These are phyloP conservation scores for Electrona antarctica DNA, from an alignment of 2,113 vertebrate genomes.

Conservation along the genomic window DNA sequence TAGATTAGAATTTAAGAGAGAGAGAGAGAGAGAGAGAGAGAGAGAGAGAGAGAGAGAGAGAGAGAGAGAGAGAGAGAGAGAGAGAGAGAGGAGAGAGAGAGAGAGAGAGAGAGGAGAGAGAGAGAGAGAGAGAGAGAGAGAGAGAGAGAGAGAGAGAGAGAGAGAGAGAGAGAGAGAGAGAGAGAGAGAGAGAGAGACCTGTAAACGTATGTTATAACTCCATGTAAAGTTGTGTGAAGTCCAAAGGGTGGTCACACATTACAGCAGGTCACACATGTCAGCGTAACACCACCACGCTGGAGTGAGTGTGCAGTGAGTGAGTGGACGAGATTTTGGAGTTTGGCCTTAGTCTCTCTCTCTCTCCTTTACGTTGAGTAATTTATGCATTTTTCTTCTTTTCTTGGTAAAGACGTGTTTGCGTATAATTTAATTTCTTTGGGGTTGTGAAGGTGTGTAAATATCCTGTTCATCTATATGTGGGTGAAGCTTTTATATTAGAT, in stretches of 20 bases:
- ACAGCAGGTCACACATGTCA: no score
- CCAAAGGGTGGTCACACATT: no score
- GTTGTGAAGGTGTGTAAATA: slow-evolving; percentile 77
- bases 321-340: no score
- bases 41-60: slow-evolving; percentile 8
- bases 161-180: background rate
- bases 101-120: slow-evolving; percentile 2
- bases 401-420: slow-evolving; percentile 62
- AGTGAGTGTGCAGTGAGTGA: no score
- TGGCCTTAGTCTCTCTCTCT: slow-evolving; percentile 14
- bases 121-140: background rate
- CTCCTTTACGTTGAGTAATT: background rate
- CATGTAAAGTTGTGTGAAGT: no score
- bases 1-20: background rate
- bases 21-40: slow-evolving; percentile 18
- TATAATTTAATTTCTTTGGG: slow-evolving; percentile 63
- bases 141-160: background rate
- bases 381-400: slow-evolving; percentile 33
- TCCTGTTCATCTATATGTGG: slow-evolving; percentile 79
- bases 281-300: no score
- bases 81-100: background rate
- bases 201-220: no score
- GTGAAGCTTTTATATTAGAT: slow-evolving; percentile 58
- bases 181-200: background rate
- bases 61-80: slow-evolving; percentile 10